Conservation (phyloP, 2,113 vertebrate species). For the Chaetodon auriga region DNA sequence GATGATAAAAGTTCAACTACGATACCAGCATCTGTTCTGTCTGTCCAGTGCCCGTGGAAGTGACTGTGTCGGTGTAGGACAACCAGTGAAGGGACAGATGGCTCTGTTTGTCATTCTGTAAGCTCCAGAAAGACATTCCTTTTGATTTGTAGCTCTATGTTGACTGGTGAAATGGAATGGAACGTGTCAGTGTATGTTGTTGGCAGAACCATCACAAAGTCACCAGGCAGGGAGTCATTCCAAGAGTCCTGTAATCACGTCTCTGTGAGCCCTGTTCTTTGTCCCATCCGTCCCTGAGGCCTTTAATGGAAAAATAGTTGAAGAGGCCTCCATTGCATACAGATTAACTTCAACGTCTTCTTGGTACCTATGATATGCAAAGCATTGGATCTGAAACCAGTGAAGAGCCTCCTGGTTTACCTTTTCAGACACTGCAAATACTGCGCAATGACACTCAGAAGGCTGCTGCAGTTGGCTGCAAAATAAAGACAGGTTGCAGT, state of each 20-base stretch:
- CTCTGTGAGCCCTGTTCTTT: slow-evolving; percentile 66
- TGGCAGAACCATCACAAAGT: slow-evolving; percentile 72
- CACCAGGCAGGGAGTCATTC: slow-evolving; percentile 72
- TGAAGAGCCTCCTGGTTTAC: slow-evolving; percentile 57
- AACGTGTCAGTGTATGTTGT: slow-evolving; percentile 46
- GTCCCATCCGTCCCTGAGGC: slow-evolving; percentile 68
- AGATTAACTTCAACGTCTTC: slow-evolving; percentile 71
- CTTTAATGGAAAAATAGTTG: slow-evolving; percentile 71
- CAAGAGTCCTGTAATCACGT: slow-evolving; percentile 80
- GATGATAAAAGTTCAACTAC: slow-evolving; percentile 61
- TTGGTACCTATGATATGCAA: slow-evolving; percentile 74
- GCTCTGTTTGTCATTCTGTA: slow-evolving; percentile 75
- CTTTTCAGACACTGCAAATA: slow-evolving; percentile 65
- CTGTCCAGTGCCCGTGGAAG: slow-evolving; percentile 37
- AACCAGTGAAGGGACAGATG: slow-evolving; percentile 71
- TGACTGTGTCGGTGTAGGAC: slow-evolving; percentile 58
- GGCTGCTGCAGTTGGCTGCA: slow-evolving; percentile 45
- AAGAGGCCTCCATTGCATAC: slow-evolving; percentile 39
- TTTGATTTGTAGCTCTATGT: slow-evolving; percentile 77
- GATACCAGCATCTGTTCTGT: slow-evolving; percentile 54
- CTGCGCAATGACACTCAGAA: slow-evolving; percentile 39
- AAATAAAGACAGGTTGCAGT: slow-evolving; percentile 65
- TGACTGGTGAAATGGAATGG: slow-evolving; percentile 49
- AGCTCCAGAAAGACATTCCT: slow-evolving; percentile 64
- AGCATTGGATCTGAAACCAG: slow-evolving; percentile 62